Conservation (phyloP, 2,797 vertebrate species). For the Australoheros facetus region DNA sequence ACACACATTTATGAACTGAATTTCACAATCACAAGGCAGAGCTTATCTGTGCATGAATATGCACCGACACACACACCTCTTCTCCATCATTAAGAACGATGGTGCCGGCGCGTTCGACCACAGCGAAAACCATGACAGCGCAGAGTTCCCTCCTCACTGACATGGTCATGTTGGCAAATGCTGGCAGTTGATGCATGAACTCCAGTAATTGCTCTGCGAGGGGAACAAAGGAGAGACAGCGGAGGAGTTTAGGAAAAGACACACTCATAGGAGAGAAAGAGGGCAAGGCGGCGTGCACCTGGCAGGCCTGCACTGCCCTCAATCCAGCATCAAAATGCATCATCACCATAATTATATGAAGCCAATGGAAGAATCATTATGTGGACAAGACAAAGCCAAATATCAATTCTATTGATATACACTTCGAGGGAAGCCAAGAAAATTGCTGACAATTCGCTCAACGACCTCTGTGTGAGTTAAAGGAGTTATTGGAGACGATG, state of each 20-base stretch:
- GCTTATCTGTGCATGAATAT: constrained; percentile 17
- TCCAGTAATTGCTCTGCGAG: constrained; percentile 96
- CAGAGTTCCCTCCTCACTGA: constrained; percentile 97
- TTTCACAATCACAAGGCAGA: constrained; percentile 13
- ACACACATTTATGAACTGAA: constrained; percentile 11
- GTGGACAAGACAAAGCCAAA: constrained; percentile 30
- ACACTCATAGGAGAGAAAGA: constrained; percentile 30
- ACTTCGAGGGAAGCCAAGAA: constrained; percentile 33
- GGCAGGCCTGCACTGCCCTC: constrained; percentile 10
- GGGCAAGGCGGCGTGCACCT: constrained; percentile 14
- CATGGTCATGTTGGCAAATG: constrained; percentile 99
- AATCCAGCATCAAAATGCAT: constrained; percentile 34
- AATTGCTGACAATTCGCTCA: constrained; percentile 38
- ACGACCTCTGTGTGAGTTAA: constrained; percentile 32
- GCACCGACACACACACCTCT: constrained; percentile 86
- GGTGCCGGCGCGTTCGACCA: constrained; percentile 96
- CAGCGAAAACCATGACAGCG: constrained; percentile 98
- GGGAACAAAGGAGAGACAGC: constrained; percentile 30
- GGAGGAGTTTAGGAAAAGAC: constrained; percentile 31
- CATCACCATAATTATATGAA: constrained; percentile 16
- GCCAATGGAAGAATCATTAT: constrained; percentile 43
- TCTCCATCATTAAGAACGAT: constrained; percentile 96
- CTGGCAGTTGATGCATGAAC: constrained; percentile 99
- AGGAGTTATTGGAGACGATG: background rate
- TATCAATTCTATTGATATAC: constrained; percentile 51